Evolutionary conservation across 2,113 vertebrate species (phyloP).

Genomic region (Nerophis ophidion): DNA sequence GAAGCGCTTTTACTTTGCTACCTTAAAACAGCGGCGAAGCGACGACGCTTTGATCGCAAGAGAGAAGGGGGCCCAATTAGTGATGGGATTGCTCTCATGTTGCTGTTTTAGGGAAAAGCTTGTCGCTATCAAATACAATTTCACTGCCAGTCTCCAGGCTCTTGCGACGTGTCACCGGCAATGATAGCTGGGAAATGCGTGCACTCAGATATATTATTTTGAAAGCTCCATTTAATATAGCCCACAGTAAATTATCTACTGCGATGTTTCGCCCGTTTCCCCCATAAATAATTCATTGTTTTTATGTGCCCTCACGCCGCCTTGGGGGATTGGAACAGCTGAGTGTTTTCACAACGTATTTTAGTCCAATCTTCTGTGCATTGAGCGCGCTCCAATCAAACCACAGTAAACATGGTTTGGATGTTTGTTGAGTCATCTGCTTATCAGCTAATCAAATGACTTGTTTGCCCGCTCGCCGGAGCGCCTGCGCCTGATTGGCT

Average conservation of each 20-base stretch:
- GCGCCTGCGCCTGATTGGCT: conserved; percentile 45
- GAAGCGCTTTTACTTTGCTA: conserved; percentile 45
- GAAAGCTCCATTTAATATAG: conserved; percentile 67
- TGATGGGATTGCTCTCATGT: conserved; percentile 49
- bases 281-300: conserved; percentile 72
- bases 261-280: conserved; percentile 64
- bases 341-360: conserved; percentile 71
- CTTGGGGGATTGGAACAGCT: conserved; percentile 63
- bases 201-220: conserved; percentile 55
- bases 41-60: conserved; percentile 55
- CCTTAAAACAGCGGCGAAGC: conserved; percentile 40
- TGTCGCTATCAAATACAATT: conserved; percentile 40
- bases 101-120: conserved; percentile 42
- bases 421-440: conserved; percentile 73
- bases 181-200: conserved; percentile 52
- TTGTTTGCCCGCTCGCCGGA: conserved; percentile 59
- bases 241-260: conserved; percentile 66
- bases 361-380: conserved; percentile 68
- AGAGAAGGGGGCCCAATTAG: conserved; percentile 42
- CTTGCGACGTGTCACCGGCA: conserved; percentile 40
- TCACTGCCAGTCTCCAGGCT: conserved; percentile 44
- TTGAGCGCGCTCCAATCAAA: conserved; percentile 68
- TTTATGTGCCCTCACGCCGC: conserved; percentile 66
- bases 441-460: conserved; percentile 71
- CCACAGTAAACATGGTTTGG: conserved; percentile 67